phyloP scores from a whole-genome alignment of 2,888 invertebrate species.

The Aquatica leii region DNA sequence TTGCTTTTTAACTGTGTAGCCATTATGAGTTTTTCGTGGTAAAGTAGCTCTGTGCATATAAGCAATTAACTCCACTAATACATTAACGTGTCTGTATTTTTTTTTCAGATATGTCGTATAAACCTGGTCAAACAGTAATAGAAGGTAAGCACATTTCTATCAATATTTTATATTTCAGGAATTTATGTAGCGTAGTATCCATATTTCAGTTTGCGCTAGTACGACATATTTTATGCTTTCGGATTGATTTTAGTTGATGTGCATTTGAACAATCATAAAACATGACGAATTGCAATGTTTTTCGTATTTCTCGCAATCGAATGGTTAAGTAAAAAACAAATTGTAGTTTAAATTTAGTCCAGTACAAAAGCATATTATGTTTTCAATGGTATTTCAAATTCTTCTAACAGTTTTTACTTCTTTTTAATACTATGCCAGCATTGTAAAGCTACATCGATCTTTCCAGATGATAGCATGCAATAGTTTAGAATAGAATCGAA shows the following conservation, averaged over 20 bases:
- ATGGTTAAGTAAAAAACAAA: not conserved
- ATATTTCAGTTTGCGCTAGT: conserved; percentile 21
- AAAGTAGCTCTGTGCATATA: no score
- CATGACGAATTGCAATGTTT: conserved; percentile 37
- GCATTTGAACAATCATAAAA: conserved; percentile 36
- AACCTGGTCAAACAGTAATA: conserved; percentile 54
- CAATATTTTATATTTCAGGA: conserved; percentile 17
- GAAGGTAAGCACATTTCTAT: conserved; percentile 54
- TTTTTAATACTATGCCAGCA: no score
- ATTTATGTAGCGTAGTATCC: conserved; percentile 6
- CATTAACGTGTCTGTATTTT: conserved; percentile 29
- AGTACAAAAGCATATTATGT: no score
- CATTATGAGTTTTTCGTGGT: not conserved
- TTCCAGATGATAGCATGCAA: no score
- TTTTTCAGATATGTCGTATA: conserved; percentile 58
- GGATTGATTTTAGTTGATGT: conserved; percentile 38
- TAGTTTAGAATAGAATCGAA: no score
- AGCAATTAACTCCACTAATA: no score
- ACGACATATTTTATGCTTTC: conserved; percentile 33
- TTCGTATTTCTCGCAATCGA: conserved; percentile 20
- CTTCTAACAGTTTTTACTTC: no score
- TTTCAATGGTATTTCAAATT: no score
- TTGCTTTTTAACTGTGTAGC: not conserved
- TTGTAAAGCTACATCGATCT: no score
- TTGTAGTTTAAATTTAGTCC: no score